A percentile compares a stretch with the other conserved stretches of the same genome.
Conservation (phyloP, 1,140 invertebrate species). For the Zaprionus ornatus region DNA sequence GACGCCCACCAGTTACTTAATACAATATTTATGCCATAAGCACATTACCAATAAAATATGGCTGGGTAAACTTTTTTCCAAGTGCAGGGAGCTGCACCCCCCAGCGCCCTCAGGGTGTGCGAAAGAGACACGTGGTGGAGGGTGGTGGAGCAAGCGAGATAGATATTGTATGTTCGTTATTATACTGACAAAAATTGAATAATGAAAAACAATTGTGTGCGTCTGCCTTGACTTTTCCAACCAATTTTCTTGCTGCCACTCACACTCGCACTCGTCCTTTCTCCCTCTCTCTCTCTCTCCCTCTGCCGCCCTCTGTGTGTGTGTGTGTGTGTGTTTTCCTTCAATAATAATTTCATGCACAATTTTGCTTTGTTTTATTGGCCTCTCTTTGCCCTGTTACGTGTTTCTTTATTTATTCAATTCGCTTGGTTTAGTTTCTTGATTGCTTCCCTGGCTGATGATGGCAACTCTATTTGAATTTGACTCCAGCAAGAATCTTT, state of each 20-base stretch:
- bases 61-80: slow-evolving; percentile 73
- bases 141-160: slow-evolving; percentile 14
- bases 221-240: slow-evolving; percentile 51
- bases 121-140: slow-evolving; percentile 8
- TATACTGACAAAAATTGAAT: slow-evolving; percentile 76
- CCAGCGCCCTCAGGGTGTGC: slow-evolving; percentile 21
- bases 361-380: slow-evolving; percentile 79
- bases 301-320: not conserved
- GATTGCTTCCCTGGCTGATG: slow-evolving; percentile 54
- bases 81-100: slow-evolving; percentile 18
- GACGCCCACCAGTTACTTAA: slow-evolving; percentile 83
- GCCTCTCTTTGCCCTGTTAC: slow-evolving; percentile 18
- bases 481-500: slow-evolving; percentile 8
- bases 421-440: slow-evolving; percentile 80
- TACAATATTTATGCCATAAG: slow-evolving; percentile 83
- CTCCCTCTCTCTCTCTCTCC: not conserved
- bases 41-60: slow-evolving; percentile 83
- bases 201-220: slow-evolving; percentile 82
- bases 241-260: slow-evolving; percentile 17
- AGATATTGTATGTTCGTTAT: slow-evolving; percentile 57
- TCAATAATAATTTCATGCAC: slow-evolving; percentile 77
- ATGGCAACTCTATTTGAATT: not conserved
- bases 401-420: slow-evolving; percentile 79
- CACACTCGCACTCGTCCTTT: not conserved
- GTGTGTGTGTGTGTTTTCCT: slow-evolving; percentile 7